Evolutionary conservation across 2,113 vertebrate genomes (phyloP).

Genomic region (Trematocara marginatum): DNA sequence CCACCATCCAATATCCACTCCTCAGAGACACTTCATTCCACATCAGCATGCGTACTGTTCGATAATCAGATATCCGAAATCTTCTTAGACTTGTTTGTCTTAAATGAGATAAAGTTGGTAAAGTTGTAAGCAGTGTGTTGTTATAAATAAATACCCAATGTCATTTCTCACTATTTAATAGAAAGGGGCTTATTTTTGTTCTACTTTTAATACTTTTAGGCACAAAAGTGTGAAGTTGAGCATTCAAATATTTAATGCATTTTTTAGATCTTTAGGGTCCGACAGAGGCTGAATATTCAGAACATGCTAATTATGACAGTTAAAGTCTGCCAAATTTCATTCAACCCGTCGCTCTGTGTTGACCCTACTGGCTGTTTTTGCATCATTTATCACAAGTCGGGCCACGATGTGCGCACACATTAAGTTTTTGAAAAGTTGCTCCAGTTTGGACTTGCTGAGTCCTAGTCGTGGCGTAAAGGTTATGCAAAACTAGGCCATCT

Average conservation of each 20-base stretch:
- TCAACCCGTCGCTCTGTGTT: background rate
- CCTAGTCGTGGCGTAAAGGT: constrained; percentile 22
- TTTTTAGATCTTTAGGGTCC: background rate
- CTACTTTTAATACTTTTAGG: background rate
- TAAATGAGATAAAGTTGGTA: background rate
- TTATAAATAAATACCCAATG: background rate
- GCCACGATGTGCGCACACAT: background rate
- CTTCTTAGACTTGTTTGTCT: background rate
- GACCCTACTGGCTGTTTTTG: background rate
- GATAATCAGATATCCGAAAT: background rate
- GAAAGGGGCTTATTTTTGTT: background rate
- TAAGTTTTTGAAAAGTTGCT: background rate
- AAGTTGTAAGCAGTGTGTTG: background rate
- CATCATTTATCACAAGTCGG: background rate
- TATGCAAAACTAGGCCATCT: background rate
- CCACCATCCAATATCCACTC: background rate
- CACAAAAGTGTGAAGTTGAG: background rate
- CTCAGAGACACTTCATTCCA: background rate
- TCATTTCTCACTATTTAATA: background rate
- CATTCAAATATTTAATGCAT: background rate
- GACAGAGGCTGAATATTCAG: background rate
- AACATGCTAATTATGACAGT: background rate
- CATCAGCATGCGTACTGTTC: background rate
- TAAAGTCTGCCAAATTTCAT: background rate
- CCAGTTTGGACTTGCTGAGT: background rate